Base-by-base conservation (phyloP, 2,113 vertebrate species). In the Trichechus manatus region DNA sequence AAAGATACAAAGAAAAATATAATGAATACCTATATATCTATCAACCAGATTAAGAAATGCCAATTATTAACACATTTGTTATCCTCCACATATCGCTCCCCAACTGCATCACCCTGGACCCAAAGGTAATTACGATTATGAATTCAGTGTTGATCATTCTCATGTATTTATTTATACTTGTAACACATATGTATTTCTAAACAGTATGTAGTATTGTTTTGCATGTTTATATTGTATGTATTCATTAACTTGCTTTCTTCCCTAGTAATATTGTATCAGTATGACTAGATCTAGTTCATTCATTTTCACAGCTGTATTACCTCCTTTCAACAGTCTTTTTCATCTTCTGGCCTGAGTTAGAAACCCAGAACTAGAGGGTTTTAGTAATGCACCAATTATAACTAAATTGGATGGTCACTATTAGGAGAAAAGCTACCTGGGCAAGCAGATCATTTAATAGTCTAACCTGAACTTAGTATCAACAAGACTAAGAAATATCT, bases 381-480 rank as follows among this genome's bases (percentile, higher is more conserved):
- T 77, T 87, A 56, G 29, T 94, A 87, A 87, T 87, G 22, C 53
- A 63, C 20, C 44, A 91, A 44, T 95, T 87, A 70, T 77, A 84
- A 92, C 86, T 79, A 79, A 92, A 94, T 92, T 53, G 82, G 56
- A 25, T 93, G 20, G 64, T 75, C 29, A 92, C 25, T 93, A 0
- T 90, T 72, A 68, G 44, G 66, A 87, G 53, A 72, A 96, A 94
- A 33, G 29, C 72, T 64, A 50, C 42, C 33, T 89, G 74, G 29
- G 23, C 22, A 96, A 92, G 86, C 33, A 82, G 20, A 86, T 89
- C 47, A 74, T 42, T 87, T 92, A 96, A 85, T 80, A 88, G 81
- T 70, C 50, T 95, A 89, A 70, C 64, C 84, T 89, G 47, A 91
- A 85, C 2, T 95, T 94, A 93, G 59, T 84, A 81, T 83, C 84